A percentile compares a stretch with the other conserved stretches of the same genome.
These are phyloP conservation scores for Cossypha dichroa DNA, from an alignment of 2,797 vertebrate species.

Conservation along the genomic window DNA sequence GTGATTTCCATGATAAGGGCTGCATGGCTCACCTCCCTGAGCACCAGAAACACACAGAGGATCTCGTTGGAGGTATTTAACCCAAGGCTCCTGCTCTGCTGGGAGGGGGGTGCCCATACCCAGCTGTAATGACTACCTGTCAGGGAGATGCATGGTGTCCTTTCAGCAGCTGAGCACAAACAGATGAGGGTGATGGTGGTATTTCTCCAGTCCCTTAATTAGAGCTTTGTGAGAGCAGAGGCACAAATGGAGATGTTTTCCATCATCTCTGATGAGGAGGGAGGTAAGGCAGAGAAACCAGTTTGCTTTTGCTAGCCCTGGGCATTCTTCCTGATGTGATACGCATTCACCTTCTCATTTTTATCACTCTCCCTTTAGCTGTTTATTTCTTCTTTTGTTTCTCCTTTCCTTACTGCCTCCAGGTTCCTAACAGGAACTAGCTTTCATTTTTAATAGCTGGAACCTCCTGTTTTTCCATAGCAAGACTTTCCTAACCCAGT, in stretches of 20 bases:
- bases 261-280: conserved; percentile 25
- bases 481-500: background rate
- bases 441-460: background rate
- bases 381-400: background rate
- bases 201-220: conserved; percentile 79
- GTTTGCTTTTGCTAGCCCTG: background rate
- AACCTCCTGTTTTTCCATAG: background rate
- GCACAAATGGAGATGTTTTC: conserved; percentile 43
- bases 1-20: background rate
- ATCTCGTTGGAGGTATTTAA: background rate
- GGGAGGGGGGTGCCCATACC: conserved; percentile 28
- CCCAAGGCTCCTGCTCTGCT: background rate
- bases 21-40: background rate
- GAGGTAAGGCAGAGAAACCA: conserved; percentile 3
- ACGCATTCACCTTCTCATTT: background rate
- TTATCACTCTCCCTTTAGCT: background rate
- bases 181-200: conserved; percentile 66
- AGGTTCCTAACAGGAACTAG: background rate
- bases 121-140: conserved; percentile 76
- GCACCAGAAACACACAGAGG: background rate
- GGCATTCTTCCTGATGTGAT: background rate
- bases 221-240: conserved; percentile 62
- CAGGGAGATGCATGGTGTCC: conserved; percentile 79
- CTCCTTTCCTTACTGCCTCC: background rate
- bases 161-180: conserved; percentile 71